Conservation (phyloP, 2,113 vertebrate species). For the Odocoileus virginianus region DNA sequence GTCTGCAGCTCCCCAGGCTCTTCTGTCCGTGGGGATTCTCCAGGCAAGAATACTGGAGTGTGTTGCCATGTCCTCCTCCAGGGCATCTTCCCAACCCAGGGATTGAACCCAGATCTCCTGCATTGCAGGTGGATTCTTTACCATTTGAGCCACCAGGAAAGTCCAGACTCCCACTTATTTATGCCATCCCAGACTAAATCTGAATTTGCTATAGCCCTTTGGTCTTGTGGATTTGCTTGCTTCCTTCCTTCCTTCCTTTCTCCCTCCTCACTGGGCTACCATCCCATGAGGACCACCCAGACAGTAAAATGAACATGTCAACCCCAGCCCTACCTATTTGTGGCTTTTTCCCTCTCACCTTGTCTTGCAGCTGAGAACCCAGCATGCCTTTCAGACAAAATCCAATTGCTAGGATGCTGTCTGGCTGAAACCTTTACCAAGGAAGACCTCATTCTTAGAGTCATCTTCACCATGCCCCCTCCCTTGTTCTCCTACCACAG, state of each 20-base stretch:
- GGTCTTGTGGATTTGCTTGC: neutral
- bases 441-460: neutral
- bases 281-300: neutral
- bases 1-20: neutral
- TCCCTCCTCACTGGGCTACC: neutral
- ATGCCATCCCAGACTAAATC: neutral
- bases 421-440: neutral
- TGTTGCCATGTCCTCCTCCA: neutral
- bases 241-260: neutral
- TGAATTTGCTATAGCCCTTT: neutral
- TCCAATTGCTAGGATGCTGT: neutral
- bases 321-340: too few species aligned
- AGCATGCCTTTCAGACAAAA: neutral
- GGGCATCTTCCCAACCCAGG: neutral
- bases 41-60: neutral
- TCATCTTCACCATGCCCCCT: neutral
- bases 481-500: accelerated
- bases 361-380: neutral
- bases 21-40: neutral
- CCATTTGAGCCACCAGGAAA: neutral
- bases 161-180: neutral
- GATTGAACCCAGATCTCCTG: neutral
- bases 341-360: neutral
- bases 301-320: neutral
- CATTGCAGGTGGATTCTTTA: neutral